Base-by-base conservation (phyloP, 2,113 vertebrate genomes). In the Odontesthes bonariensis region DNA sequence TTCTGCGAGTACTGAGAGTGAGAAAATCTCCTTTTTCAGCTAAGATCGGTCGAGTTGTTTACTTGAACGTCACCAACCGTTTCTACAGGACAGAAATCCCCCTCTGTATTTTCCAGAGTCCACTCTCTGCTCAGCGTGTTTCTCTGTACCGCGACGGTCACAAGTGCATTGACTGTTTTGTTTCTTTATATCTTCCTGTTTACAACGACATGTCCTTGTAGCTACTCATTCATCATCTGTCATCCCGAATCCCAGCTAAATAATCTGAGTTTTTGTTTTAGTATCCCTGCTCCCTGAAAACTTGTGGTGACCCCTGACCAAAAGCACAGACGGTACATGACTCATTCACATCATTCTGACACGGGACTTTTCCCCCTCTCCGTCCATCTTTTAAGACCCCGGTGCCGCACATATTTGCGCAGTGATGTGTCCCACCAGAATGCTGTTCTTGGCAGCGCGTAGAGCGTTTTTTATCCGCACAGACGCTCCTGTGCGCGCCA, bases 321-420 rank as follows among this genome's bases (percentile, higher is more conserved):
- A 49, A 19, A 49, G 5, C 46, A 10, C 10, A 5, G 35, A 38
- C 35, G 10, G 2, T 40, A 56, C 31, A 40, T 86, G 84, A 87
- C 58, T 88, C 73, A 84, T 20, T 72, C 44, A 7, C 40, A 10
- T 60, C 35, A 5, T 38, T 31, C 52, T 77, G 75, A 77, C 20
- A 51, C 59, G 69, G 81, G 78, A 86, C 81, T 90, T 82, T 79
- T 64, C 84, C 70, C 54, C 58, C 44, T 27, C 16, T 20, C 33
- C 16, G 8, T 61, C 56, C 62, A 31, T 63, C 62, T 55, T 14
- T 35, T 77, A 38, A 72, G 46, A 60, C 59, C 16, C 63, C 8
- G 23, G 4, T 47, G 57, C 62, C 52, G 33, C 62, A 42, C 86
- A 93, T 91, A 75, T 59, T 88, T 90, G 61, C 17, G 31, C 81